Evolutionary conservation across 2,797 vertebrate genomes (phyloP), one percentile per base, ranked within the genome.

Genomic region (Spinibarbus caldwelli): DNA sequence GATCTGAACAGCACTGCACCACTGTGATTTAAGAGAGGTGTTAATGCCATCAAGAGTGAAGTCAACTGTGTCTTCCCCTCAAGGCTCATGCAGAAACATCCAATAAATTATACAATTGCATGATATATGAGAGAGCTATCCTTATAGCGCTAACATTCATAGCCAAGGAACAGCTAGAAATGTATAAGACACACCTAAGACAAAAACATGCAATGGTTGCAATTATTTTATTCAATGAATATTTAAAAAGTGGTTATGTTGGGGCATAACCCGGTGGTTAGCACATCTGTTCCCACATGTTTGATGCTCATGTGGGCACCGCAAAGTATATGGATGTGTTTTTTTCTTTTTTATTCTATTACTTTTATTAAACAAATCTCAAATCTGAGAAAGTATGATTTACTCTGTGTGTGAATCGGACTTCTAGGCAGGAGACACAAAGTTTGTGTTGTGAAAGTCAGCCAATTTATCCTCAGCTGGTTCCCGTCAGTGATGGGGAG

Each of bases 381-480:
- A 78, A 29, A 78, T 45, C 41, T 2, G 19, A 36, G 12, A 52
- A 14, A n/a, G 78, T 26, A n/a, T 52, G 14, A 67, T 68, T 80
- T 66, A 80, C 64, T 26, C 78, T 38, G 45, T 26, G 64, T 38
- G 31, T 80, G 78, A 68, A 52, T 67, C 70, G 68, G 17, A 41
- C 52, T 67, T 70, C 36, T 31, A 45, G 23, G n/a, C 45, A 47
- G 38, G 76, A 52, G 59, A 57, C 77, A 75, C 66, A 62, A 57
- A 2, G 14, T 84, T 90, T 88, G 84, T 85, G 85, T 87, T 84
- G 84, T 77, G 59, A 84, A 59, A 4, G 83, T 81, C 47, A 3
- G 64, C 83, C 70, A 89, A 90, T 91, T 93, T 91, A 91, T 87
- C 81, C 75, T 84, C 91, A 92, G 91, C 88, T 92, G 90, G 78